phyloP scores from a whole-genome alignment of 2,797 vertebrate genomes.

The Okamejei kenojei region DNA sequence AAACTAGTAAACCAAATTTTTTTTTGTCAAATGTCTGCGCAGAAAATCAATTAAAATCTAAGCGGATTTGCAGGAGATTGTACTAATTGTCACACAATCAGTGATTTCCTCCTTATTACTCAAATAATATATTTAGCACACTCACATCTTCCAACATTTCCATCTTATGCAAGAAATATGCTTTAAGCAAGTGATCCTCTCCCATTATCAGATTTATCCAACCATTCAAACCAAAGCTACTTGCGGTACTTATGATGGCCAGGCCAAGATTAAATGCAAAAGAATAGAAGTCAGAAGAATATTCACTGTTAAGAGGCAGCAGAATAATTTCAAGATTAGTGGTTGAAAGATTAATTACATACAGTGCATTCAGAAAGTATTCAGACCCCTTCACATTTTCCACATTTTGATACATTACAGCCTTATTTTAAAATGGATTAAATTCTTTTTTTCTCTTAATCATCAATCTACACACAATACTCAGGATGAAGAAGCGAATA shows the following conservation, averaged over 20 bases:
- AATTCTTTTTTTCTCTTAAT: too few relatives aligned
- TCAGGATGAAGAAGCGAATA: too few relatives aligned
- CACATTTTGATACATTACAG: too few relatives aligned
- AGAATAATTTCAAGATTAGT: not conserved
- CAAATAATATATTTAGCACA: not conserved
- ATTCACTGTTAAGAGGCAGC: not conserved
- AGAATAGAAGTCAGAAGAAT: not conserved
- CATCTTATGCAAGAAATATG: too few relatives aligned
- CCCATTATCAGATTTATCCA: not conserved
- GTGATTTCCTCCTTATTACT: not conserved
- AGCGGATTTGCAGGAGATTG: not conserved
- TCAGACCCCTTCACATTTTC: too few relatives aligned
- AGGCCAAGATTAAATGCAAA: not conserved
- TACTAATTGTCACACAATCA: not conserved
- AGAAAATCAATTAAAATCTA: not conserved
- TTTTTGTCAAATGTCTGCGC: not conserved
- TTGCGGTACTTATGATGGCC: not conserved
- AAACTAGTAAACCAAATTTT: not conserved
- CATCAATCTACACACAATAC: too few relatives aligned
- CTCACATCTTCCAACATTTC: not conserved
- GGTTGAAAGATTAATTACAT: not conserved
- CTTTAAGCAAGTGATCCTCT: not conserved
- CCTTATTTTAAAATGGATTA: too few relatives aligned
- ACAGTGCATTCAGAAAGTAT: too few relatives aligned
- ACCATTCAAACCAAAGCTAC: not conserved